Conservation (phyloP, 2,888 invertebrate species). For the Tinea semifulvella region DNA sequence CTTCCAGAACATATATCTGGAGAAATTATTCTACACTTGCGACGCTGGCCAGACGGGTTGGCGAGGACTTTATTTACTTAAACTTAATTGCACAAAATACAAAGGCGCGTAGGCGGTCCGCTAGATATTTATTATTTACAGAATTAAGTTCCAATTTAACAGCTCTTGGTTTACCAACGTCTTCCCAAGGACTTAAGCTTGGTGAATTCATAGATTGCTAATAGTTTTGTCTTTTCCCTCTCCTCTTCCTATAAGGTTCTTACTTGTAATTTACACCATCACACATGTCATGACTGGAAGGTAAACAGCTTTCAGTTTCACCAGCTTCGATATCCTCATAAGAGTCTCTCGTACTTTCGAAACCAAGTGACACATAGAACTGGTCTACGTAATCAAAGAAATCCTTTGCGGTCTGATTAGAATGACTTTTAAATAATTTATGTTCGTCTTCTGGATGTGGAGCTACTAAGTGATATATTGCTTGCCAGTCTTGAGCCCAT, state of each 20-base stretch:
- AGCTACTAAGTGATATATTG: slow-evolving; percentile 54
- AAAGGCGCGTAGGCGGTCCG: no score
- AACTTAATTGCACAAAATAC: no score
- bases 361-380: slow-evolving; percentile 69
- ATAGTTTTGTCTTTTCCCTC: no score
- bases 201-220: no score
- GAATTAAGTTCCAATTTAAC: no score
- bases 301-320: slow-evolving; percentile 68
- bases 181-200: no score
- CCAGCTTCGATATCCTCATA: slow-evolving; percentile 71
- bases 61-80: no score
- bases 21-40: no score
- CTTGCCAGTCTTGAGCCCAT: slow-evolving; percentile 73
- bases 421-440: slow-evolving; percentile 23
- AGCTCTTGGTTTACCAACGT: no score
- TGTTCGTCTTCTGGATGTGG: slow-evolving; percentile 53
- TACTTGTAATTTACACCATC: slow-evolving; percentile 72
- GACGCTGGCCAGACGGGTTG: no score
- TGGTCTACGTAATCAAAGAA: slow-evolving; percentile 69
- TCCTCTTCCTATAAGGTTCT: slow-evolving; percentile 15
- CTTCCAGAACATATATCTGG: no score
- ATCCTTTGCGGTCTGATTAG: slow-evolving; percentile 35
- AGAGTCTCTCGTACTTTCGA: slow-evolving; percentile 66
- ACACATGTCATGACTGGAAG: slow-evolving; percentile 76
- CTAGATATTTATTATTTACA: no score